A percentile compares a stretch with the other conserved stretches of the same genome.
Evolutionary conservation across 2,797 vertebrate species (phyloP).

Genomic region (Urophycis tenuis): DNA sequence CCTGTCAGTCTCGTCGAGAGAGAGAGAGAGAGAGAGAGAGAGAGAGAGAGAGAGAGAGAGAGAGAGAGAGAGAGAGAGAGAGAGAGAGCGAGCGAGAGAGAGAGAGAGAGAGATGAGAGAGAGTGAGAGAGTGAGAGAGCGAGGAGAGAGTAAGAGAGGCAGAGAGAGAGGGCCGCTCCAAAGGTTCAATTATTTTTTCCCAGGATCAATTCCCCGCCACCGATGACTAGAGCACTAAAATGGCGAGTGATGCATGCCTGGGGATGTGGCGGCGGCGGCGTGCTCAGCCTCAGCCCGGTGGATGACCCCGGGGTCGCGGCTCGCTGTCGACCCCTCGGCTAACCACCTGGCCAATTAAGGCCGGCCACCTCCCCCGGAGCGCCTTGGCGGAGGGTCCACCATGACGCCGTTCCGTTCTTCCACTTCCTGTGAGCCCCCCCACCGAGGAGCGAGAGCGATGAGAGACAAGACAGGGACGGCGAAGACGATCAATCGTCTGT

Average conservation of each 20-base stretch:
- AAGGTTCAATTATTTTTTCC: conserved; percentile 2
- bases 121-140: too few species aligned
- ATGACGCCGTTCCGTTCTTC: not conserved
- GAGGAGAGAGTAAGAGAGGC: not conserved
- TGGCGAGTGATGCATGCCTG: conserved; percentile 30
- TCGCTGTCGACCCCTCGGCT: conserved; percentile 49
- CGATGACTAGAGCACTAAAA: conserved; percentile 39
- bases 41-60: conserved; percentile 2
- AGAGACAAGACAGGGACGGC: not conserved
- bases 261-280: conserved; percentile 31
- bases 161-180: not conserved
- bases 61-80: too few species aligned
- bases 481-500: too few species aligned
- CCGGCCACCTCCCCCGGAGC: conserved; percentile 28
- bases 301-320: conserved; percentile 42
- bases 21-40: not conserved
- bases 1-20: conserved; percentile 11
- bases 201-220: conserved; percentile 42
- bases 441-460: not conserved
- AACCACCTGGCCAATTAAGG: conserved; percentile 59
- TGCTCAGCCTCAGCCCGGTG: conserved; percentile 29
- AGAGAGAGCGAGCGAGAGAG: too few species aligned
- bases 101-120: too few species aligned
- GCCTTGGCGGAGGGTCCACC: not conserved
- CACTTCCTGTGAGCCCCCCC: not conserved